Percentiles rank a stretch among this genome's conserved stretches.
Conservation (phyloP, 2,888 invertebrate genomes). For the Leuctra nigra region DNA sequence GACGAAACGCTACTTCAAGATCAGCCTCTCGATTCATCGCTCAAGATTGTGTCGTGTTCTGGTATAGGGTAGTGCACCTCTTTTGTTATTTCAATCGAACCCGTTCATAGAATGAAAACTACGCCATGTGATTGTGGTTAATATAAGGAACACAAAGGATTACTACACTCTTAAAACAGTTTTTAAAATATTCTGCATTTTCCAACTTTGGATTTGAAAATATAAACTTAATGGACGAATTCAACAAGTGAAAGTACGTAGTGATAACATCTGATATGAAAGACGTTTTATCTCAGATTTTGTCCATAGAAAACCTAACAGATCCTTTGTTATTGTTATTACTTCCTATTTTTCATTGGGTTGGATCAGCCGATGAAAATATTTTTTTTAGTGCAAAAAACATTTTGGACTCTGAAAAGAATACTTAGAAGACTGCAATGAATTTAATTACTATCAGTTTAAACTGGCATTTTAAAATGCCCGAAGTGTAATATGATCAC, state of each 20-base stretch:
- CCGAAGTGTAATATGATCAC: constrained; percentile 20
- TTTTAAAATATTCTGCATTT: neutral
- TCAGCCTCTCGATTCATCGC: too few relatives aligned
- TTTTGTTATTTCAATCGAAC: constrained; percentile 13
- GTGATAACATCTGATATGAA: constrained; percentile 1
- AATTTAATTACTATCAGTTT: constrained; percentile 19
- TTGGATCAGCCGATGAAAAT: constrained; percentile 21
- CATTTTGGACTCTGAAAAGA: constrained; percentile 24
- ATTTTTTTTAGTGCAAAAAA: constrained; percentile 17
- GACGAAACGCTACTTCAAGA: too few relatives aligned
- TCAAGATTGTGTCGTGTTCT: too few relatives aligned
- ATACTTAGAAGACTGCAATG: constrained; percentile 24
- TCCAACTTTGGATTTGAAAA: constrained; percentile 11
- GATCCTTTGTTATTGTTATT: constrained; percentile 12
- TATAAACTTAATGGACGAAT: constrained; percentile 12
- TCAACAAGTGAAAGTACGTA: neutral
- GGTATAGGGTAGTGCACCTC: constrained; percentile 22
- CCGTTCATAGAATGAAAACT: neutral
- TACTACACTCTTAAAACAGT: constrained; percentile 7
- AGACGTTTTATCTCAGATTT: constrained; percentile 19
- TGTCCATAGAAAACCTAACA: constrained; percentile 20
- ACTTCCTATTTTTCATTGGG: constrained; percentile 20
- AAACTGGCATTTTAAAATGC: constrained; percentile 12
- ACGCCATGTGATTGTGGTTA: neutral
- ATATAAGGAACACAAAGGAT: neutral